phyloP scores from a whole-genome alignment of 2,113 vertebrate genomes.

The Tragelaphus scriptus region DNA sequence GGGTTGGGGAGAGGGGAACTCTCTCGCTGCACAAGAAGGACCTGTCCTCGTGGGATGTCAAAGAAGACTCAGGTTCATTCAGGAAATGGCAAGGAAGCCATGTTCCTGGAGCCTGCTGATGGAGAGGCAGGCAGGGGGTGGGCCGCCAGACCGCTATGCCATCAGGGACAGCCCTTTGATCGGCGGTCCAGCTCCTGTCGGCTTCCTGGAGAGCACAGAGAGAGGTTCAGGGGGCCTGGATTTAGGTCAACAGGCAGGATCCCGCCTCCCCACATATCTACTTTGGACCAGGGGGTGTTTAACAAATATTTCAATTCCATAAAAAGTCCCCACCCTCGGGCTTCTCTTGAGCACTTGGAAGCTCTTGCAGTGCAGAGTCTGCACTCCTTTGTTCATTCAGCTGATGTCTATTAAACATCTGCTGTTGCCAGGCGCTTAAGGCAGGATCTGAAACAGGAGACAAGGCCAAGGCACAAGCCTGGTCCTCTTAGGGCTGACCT shows the following conservation, averaged over 20 bases:
- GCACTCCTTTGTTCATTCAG: not conserved
- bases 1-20: accelerated
- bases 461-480: accelerated
- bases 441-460: not conserved
- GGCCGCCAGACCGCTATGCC: not conserved
- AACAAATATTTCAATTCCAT: not conserved
- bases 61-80: not conserved
- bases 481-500: not conserved
- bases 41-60: accelerated
- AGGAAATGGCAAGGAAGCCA: not conserved
- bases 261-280: accelerated
- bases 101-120: not conserved
- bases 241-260: not conserved
- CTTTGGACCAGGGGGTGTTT: not conserved
- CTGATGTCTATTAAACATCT: not conserved
- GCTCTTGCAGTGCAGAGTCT: not conserved
- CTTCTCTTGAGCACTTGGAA: too few species aligned
- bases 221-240: not conserved
- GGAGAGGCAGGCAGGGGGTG: not conserved
- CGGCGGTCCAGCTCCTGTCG: accelerated
- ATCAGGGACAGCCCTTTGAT: accelerated
- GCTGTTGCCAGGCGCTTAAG: too few species aligned
- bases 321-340: not conserved
- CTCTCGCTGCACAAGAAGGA: not conserved
- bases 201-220: not conserved